A percentile compares a stretch with the other conserved stretches of the same genome.
These are phyloP conservation scores for Oxygymnocypris stewartii DNA, from an alignment of 2,113 vertebrate genomes.

Conservation along the genomic window DNA sequence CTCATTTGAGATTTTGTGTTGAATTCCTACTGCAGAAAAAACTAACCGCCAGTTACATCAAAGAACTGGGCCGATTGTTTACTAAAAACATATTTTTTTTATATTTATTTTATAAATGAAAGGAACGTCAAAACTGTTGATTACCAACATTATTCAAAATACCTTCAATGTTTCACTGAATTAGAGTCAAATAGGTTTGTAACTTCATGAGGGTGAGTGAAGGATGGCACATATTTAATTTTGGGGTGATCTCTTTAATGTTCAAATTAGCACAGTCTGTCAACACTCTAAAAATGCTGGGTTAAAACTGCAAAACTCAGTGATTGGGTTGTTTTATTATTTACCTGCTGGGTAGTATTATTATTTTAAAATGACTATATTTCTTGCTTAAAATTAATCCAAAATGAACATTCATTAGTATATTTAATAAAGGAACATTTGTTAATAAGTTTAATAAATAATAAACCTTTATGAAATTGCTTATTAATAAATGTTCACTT, in stretches of 20 bases:
- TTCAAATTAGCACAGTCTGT: background rate
- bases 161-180: background rate
- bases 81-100: background rate
- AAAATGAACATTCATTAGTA: too few relatives aligned
- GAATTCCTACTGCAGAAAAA: background rate
- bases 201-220: background rate
- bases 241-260: background rate
- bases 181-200: background rate
- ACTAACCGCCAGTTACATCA: background rate
- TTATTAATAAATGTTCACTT: too few relatives aligned
- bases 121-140: background rate
- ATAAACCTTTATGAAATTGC: too few relatives aligned
- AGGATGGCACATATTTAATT: background rate
- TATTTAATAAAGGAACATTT: too few relatives aligned
- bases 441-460: too few relatives aligned
- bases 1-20: slow-evolving; percentile 9
- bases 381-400: too few relatives aligned
- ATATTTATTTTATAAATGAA: background rate
- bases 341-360: too few relatives aligned
- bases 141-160: background rate
- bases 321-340: too few relatives aligned
- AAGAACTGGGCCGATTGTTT: background rate
- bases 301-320: too few relatives aligned
- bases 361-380: too few relatives aligned
- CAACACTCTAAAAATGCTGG: background rate